A percentile compares a stretch with the other conserved stretches of the same genome.
These are phyloP conservation scores for Diuraphis noxia DNA, from an alignment of 1,140 invertebrate species.

Conservation along the genomic window DNA sequence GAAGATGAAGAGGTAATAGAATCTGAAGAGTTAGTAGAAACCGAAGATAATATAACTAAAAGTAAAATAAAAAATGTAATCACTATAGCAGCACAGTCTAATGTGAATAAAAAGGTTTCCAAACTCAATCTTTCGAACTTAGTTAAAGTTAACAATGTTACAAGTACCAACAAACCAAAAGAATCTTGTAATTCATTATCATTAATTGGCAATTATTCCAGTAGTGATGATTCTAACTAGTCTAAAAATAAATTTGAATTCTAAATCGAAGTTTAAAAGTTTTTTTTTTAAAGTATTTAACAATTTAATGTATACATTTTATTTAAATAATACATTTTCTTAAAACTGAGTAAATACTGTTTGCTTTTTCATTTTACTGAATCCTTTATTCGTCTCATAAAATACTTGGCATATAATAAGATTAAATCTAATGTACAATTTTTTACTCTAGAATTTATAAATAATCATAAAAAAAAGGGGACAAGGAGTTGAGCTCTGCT, in stretches of 20 bases:
- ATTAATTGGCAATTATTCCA: slow-evolving; percentile 46
- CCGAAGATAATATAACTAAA: neutral
- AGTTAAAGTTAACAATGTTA: slow-evolving; percentile 37
- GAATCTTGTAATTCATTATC: slow-evolving; percentile 18
- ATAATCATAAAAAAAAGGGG: no score
- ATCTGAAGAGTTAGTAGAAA: no score
- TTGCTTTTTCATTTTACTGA: no score
- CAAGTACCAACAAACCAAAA: neutral
- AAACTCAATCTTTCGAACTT: slow-evolving; percentile 29
- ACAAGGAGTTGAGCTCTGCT: no score
- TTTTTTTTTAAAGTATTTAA: no score
- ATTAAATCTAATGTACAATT: no score
- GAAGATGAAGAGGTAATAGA: slow-evolving; percentile 11
- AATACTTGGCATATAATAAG: no score
- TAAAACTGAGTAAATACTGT: no score
- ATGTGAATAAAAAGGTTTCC: neutral
- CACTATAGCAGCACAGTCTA: neutral
- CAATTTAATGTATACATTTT: neutral
- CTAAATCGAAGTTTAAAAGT: neutral
- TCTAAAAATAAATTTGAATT: neutral
- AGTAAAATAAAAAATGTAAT: neutral
- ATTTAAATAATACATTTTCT: no score
- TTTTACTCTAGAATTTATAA: no score
- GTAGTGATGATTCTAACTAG: slow-evolving; percentile 43
- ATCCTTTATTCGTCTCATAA: no score